These are phyloP conservation scores for Aethina tumida DNA, from an alignment of 1,140 invertebrate genomes.

Conservation along the genomic window DNA sequence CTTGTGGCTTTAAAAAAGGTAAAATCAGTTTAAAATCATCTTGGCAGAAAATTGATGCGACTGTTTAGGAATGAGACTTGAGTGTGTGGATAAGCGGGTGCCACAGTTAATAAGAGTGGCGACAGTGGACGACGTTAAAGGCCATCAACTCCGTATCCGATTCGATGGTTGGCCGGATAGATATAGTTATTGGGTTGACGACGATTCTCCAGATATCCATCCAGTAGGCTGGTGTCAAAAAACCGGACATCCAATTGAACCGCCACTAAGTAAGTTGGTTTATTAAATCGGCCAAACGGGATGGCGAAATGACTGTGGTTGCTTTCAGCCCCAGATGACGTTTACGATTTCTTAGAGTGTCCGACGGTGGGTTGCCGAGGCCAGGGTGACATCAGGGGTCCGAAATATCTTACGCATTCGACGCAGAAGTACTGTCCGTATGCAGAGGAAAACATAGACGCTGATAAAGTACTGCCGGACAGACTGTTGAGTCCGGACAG, in stretches of 20 bases:
- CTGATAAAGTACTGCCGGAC: conserved; percentile 45
- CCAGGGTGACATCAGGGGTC: conserved; percentile 65
- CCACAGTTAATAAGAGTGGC: conserved; percentile 77
- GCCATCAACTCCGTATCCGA: conserved; percentile 70
- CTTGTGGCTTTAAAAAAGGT: conserved; percentile 71
- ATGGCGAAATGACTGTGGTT: conserved; percentile 2
- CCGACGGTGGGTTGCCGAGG: conserved; percentile 69
- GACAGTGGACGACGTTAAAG: conserved; percentile 66
- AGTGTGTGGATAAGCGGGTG: conserved; percentile 76
- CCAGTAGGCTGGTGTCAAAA: conserved; percentile 83
- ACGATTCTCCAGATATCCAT: conserved; percentile 84
- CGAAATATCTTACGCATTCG: conserved; percentile 65
- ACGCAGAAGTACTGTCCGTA: conserved; percentile 78
- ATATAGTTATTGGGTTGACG: conserved; percentile 83
- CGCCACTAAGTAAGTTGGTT: conserved; percentile 60
- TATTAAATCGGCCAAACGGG: conserved; percentile 2
- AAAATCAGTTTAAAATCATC: too few relatives aligned
- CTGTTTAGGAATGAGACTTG: too few relatives aligned
- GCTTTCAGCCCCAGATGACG: conserved; percentile 47
- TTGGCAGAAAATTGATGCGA: too few relatives aligned
- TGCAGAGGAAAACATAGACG: conserved; percentile 56
- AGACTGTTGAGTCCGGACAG: conserved; percentile 37
- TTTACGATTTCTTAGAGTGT: conserved; percentile 51
- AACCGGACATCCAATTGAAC: conserved; percentile 77
- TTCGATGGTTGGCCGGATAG: conserved; percentile 86